These are phyloP conservation scores for Falco berigora DNA, from an alignment of 2,797 vertebrate species.

Conservation along the genomic window DNA sequence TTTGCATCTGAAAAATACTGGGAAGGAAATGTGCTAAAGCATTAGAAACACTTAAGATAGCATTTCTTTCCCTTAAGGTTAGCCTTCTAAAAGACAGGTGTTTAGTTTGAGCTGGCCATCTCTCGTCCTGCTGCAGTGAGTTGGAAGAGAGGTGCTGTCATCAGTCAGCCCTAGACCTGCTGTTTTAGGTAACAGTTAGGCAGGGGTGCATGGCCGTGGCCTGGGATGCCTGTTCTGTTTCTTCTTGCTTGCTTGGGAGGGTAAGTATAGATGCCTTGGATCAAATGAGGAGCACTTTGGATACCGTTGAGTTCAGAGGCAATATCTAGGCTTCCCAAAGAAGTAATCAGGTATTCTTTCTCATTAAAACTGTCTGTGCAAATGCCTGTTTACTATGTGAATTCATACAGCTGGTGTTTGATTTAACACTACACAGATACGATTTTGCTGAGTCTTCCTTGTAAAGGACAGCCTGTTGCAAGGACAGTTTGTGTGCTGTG, in stretches of 20 bases:
- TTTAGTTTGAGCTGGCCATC: background rate
- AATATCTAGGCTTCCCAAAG: background rate
- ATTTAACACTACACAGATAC: background rate
- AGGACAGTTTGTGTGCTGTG: fast-evolving
- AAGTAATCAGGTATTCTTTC: background rate
- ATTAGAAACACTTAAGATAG: background rate
- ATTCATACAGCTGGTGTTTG: background rate
- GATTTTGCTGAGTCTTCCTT: background rate
- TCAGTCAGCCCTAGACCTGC: background rate
- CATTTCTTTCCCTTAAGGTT: background rate
- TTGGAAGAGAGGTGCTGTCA: background rate
- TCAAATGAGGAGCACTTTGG: background rate
- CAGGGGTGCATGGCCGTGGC: background rate
- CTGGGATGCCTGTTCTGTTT: background rate
- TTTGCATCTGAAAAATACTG: background rate
- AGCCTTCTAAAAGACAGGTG: background rate
- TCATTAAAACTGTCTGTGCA: background rate
- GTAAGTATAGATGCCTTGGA: background rate
- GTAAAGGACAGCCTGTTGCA: background rate
- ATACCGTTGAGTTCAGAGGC: background rate
- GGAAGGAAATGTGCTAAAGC: background rate
- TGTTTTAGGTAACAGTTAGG: background rate
- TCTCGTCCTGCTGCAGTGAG: background rate
- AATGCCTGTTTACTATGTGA: background rate
- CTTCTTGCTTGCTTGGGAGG: background rate